Percentiles rank a stretch among this genome's conserved stretches.
These are phyloP conservation scores for Colletes collaris DNA, from an alignment of 2,888 invertebrate genomes.

Conservation along the genomic window DNA sequence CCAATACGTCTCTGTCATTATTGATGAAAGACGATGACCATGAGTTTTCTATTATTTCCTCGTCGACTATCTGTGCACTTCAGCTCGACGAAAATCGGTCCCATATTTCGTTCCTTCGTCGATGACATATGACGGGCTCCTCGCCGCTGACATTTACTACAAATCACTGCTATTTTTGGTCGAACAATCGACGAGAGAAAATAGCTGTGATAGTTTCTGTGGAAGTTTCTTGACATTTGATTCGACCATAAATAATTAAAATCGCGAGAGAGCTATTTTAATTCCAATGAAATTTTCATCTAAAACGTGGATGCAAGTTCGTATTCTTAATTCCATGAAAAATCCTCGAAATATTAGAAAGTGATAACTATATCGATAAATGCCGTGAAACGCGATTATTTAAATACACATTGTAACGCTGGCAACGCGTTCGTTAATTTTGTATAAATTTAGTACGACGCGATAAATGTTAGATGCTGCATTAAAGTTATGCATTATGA, in stretches of 20 bases:
- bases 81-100: slow-evolving; percentile 35
- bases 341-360: no score
- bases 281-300: no score
- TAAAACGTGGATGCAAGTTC: no score
- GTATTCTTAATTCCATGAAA: no score
- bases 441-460: no score
- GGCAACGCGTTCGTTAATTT: no score
- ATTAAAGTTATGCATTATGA: no score
- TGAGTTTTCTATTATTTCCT: slow-evolving; percentile 63
- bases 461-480: no score
- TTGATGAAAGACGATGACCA: slow-evolving; percentile 63
- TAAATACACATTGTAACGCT: no score
- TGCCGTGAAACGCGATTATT: not conserved
- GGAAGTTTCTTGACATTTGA: not conserved
- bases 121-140: slow-evolving; percentile 31
- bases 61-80: slow-evolving; percentile 26
- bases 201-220: not conserved
- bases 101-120: not conserved
- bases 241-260: no score
- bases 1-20: slow-evolving; percentile 71
- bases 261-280: no score
- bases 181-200: not conserved
- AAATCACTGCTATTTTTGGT: slow-evolving; percentile 19
- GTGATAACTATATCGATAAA: not conserved
- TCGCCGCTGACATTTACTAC: slow-evolving; percentile 38